A percentile compares a stretch with the other conserved stretches of the same genome.
These are phyloP conservation scores for Tridacna gigas DNA, from an alignment of 2,888 invertebrate genomes.

Conservation along the genomic window DNA sequence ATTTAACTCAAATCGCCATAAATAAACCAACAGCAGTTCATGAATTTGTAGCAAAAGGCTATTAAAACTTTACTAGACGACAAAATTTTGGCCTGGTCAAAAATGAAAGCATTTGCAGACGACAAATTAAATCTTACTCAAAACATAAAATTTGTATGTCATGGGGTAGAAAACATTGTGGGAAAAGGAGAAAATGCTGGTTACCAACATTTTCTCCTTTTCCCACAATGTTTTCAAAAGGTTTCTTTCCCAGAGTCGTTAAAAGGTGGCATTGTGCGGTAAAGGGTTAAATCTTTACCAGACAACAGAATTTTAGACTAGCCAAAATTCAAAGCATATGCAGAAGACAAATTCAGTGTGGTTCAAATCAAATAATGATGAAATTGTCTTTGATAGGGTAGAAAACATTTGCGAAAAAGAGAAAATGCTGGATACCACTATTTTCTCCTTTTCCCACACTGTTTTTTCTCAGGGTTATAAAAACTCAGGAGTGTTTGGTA, in stretches of 20 bases:
- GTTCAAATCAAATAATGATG: background rate
- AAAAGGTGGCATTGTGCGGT: too few relatives aligned
- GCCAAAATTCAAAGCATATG: too few relatives aligned
- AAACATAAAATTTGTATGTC: too few relatives aligned
- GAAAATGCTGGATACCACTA: background rate
- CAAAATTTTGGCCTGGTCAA: too few relatives aligned
- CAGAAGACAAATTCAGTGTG: background rate
- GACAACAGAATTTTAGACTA: background rate
- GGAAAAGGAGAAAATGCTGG: constrained; percentile 1
- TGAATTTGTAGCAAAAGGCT: too few relatives aligned
- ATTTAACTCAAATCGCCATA: too few relatives aligned
- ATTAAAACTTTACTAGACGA: too few relatives aligned
- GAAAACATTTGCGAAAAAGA: background rate
- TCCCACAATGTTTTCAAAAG: background rate
- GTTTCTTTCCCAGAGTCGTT: background rate
- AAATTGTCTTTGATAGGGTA: background rate
- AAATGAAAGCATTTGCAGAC: too few relatives aligned
- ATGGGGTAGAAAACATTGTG: background rate
- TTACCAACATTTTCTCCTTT: background rate
- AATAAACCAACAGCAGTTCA: too few relatives aligned
- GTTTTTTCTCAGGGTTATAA: too few relatives aligned
- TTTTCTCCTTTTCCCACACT: background rate
- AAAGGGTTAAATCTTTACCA: background rate
- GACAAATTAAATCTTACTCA: too few relatives aligned
- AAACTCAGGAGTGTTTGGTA: too few relatives aligned